Evolutionary conservation across 2,888 invertebrate genomes (phyloP).

Genomic region (Caenorhabditis zanzibari): DNA sequence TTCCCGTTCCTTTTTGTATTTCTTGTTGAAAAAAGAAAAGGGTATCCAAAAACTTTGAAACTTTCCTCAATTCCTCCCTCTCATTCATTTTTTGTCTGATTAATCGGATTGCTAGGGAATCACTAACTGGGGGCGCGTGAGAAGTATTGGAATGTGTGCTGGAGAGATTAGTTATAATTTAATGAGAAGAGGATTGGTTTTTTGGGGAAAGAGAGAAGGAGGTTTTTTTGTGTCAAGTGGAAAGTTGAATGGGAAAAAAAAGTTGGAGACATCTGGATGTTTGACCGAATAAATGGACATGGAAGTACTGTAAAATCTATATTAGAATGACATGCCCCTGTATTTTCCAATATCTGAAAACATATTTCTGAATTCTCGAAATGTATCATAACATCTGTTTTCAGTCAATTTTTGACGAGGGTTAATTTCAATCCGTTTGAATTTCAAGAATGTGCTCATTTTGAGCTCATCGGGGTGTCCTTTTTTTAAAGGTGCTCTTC

Average conservation of each 20-base stretch:
- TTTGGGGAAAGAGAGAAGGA: neutral
- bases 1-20: conserved; percentile 20
- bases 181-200: neutral
- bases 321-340: no score
- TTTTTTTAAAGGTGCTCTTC: no score
- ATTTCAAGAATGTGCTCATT: no score
- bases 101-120: conserved; percentile 17
- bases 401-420: no score
- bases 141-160: conserved; percentile 11
- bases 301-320: no score
- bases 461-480: no score
- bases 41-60: conserved; percentile 1
- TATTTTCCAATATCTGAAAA: no score
- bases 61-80: conserved; percentile 16
- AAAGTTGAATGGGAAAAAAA: neutral
- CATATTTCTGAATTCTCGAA: no score
- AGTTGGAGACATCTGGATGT: neutral
- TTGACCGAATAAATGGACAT: neutral
- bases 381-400: no score
- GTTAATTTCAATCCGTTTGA: no score
- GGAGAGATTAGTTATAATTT: conserved; percentile 1
- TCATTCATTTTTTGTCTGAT: neutral
- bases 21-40: neutral
- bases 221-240: neutral
- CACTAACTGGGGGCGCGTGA: conserved; percentile 15